Evolutionary conservation across 2,113 vertebrate genomes (phyloP), one percentile per base, ranked within the genome.

Genomic region (Microtus montanus): DNA sequence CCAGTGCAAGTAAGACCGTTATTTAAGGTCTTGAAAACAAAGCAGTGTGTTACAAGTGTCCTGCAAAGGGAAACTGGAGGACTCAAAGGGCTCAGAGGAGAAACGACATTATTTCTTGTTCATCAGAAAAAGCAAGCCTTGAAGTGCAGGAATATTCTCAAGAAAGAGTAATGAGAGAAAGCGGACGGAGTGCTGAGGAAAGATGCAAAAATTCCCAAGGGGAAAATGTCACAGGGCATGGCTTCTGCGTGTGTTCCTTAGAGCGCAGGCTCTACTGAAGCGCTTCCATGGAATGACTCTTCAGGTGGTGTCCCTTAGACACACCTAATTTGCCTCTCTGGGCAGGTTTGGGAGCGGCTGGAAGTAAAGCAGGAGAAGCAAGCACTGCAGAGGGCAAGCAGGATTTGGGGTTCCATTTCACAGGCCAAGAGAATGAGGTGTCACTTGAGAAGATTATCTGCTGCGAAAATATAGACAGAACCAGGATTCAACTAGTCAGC

Each of bases 81-180:
- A 87, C 17, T 70, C 44, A 80, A 64, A 58, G 14, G 9, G 2
- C 33, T 95, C 58, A 71, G 28, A 68, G 54, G 49, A 79, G 24
- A 77, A 35, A 93, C 30, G 41, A 33, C 33, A 47, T 64, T 64
- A 47, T 20, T 70, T 94, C 5, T 35, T 90, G 11, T 68, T 79
- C 28, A 70, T 77, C 74, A 70, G 82, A 63, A 96, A 85, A 89
- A 44, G 52, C 14, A 38, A 91, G n/a, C 49, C 26, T 88, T 87
- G 54, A 91, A 54, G 41, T 88, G 19, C 30, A 22, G 19, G 35
- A 15, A 87, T 90, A 20, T 63, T 66, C 84, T 66, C 26, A 87
- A 52, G 28, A 28, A 38, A 71, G 75, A 79, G 33, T 26, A 12
- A 28, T 28, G 1, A 17, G 5, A 5, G 5, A 30, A n/a, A 38